phyloP scores from a whole-genome alignment of 2,113 vertebrate genomes.

The Oryzias curvinotus region DNA sequence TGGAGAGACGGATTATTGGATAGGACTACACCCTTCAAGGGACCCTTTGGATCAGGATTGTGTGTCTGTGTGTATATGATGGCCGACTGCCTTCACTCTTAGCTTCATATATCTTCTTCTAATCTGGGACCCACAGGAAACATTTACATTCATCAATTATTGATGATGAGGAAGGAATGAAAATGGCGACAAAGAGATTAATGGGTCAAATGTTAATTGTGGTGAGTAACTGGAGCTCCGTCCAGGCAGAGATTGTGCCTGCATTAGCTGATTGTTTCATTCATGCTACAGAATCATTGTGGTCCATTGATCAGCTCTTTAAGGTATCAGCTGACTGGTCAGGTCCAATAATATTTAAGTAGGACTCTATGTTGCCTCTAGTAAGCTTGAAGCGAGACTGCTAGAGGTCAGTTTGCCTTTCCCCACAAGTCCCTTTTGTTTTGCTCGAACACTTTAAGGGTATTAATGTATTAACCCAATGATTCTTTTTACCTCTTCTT shows the following conservation, averaged over 20 bases:
- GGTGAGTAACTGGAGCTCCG: conserved; percentile 6
- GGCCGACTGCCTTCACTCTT: not conserved
- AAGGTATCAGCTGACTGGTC: not conserved
- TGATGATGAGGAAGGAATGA: not conserved
- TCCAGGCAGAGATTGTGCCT: not conserved
- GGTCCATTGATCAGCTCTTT: conserved; percentile 12
- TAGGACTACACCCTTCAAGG: too few species aligned
- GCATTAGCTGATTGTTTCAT: conserved; percentile 33
- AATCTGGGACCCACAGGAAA: not conserved
- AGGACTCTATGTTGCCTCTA: not conserved
- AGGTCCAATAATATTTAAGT: too few species aligned
- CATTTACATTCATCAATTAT: not conserved
- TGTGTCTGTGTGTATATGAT: too few species aligned
- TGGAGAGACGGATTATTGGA: too few species aligned
- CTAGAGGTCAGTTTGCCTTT: too few species aligned
- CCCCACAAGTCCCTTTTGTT: too few species aligned
- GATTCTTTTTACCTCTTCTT: too few species aligned
- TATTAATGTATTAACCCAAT: too few species aligned
- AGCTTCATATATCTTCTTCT: not conserved
- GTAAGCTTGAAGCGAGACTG: not conserved
- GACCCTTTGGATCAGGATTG: too few species aligned
- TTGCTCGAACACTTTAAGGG: too few species aligned
- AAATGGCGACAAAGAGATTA: conserved; percentile 4
- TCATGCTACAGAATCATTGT: conserved; percentile 7
- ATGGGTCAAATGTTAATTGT: conserved; percentile 5